These are phyloP conservation scores for Laupala kohalensis DNA, from an alignment of 1,140 invertebrate species.

Conservation along the genomic window DNA sequence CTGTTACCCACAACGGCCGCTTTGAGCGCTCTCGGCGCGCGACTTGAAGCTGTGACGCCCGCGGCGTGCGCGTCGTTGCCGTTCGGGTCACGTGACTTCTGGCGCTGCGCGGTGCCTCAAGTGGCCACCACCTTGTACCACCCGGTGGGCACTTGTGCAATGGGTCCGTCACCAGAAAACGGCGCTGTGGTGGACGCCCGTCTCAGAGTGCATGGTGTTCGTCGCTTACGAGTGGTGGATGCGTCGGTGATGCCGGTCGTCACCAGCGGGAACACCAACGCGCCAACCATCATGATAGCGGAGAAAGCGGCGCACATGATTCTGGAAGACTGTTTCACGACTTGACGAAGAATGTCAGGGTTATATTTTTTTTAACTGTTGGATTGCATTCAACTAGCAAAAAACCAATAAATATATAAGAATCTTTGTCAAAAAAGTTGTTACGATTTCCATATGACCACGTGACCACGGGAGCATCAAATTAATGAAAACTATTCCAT, in stretches of 20 bases:
- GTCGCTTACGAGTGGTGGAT: slow-evolving; percentile 20
- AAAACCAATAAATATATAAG: no score
- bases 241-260: slow-evolving; percentile 23
- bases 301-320: slow-evolving; percentile 21
- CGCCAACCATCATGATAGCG: slow-evolving; percentile 20
- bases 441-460: no score
- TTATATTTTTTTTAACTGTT: no score
- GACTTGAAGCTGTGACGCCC: neutral
- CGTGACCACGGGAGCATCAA: no score
- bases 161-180: slow-evolving; percentile 15
- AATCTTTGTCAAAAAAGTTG: no score
- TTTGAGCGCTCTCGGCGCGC: neutral
- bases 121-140: slow-evolving; percentile 20
- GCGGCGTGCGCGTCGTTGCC: neutral
- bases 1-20: neutral
- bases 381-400: no score
- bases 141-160: slow-evolving; percentile 3
- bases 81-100: slow-evolving; percentile 19
- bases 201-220: slow-evolving; percentile 22
- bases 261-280: slow-evolving; percentile 19
- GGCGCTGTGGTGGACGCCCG: slow-evolving; percentile 23
- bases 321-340: slow-evolving; percentile 9
- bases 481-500: no score
- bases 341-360: no score
- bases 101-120: slow-evolving; percentile 20